Evolutionary conservation across 2,888 invertebrate genomes (phyloP).

Genomic region (Dasysyrphus albostriatus): DNA sequence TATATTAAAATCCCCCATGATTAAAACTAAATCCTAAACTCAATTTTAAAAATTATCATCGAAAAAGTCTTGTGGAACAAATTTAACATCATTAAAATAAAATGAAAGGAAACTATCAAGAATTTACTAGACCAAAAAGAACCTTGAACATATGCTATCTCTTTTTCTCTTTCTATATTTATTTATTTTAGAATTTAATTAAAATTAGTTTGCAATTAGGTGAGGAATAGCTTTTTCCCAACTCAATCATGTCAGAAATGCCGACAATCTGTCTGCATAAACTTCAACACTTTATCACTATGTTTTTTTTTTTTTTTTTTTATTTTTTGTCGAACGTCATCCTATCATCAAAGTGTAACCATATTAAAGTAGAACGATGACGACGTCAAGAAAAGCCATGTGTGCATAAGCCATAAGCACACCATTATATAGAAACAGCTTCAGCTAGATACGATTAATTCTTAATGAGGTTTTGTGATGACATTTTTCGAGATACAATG

Average conservation of each 20-base stretch:
- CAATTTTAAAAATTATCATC: too few relatives aligned
- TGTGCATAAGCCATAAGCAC: conserved; percentile 1
- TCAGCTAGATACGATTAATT: conserved; percentile 54
- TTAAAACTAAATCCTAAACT: too few relatives aligned
- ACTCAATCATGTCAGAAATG: conserved; percentile 23
- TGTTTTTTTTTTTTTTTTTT: neutral
- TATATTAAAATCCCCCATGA: too few relatives aligned
- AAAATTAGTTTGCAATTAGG: conserved; percentile 50
- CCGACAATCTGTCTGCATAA: conserved; percentile 3
- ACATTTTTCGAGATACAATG: conserved; percentile 60
- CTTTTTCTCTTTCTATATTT: neutral
- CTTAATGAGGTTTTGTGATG: conserved; percentile 70
- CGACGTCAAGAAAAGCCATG: neutral
- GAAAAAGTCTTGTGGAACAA: neutral
- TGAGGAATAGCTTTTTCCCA: conserved; percentile 33
- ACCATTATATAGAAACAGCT: neutral
- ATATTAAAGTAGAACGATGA: neutral
- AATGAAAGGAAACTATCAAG: neutral
- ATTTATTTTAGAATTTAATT: conserved; percentile 4
- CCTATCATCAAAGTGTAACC: conserved; percentile 22
- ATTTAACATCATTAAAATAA: conserved; percentile 1
- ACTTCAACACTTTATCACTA: conserved; percentile 31
- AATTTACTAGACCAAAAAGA: neutral
- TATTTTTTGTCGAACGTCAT: conserved; percentile 7
- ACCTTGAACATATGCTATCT: too few relatives aligned